These are phyloP conservation scores for Eurytemora carolleeae DNA, from an alignment of 1,140 invertebrate species.

Conservation along the genomic window DNA sequence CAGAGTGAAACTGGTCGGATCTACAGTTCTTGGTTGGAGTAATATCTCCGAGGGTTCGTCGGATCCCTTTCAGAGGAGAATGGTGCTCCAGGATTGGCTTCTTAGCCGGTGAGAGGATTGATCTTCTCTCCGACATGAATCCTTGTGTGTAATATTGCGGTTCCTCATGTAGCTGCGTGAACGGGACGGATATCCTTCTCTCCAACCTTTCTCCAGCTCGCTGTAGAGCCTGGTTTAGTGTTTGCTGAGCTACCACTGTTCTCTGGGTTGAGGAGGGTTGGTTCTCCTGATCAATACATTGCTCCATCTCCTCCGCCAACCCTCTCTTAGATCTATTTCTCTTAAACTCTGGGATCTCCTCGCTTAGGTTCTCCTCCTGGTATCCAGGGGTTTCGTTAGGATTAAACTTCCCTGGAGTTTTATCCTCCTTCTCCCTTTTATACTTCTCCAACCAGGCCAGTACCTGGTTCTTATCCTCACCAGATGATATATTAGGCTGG, in stretches of 20 bases:
- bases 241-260: not conserved
- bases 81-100: not conserved
- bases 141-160: not conserved
- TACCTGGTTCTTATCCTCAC: constrained; percentile 32
- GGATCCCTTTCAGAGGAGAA: not conserved
- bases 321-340: not conserved
- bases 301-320: not conserved
- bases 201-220: too few species aligned
- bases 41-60: constrained; percentile 12
- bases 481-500: constrained; percentile 26
- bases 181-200: too few species aligned
- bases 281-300: not conserved
- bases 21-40: not conserved
- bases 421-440: constrained; percentile 26
- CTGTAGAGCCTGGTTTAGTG: not conserved
- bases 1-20: not conserved
- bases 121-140: not conserved
- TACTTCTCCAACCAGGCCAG: constrained; percentile 34
- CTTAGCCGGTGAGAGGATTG: not conserved
- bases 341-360: not conserved
- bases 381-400: not conserved
- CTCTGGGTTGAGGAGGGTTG: not conserved
- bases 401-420: constrained; percentile 28
- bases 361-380: not conserved
- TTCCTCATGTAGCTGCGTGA: constrained; percentile 1